Conservation (phyloP, 2,113 vertebrate species). For the Phocoena sinus region DNA sequence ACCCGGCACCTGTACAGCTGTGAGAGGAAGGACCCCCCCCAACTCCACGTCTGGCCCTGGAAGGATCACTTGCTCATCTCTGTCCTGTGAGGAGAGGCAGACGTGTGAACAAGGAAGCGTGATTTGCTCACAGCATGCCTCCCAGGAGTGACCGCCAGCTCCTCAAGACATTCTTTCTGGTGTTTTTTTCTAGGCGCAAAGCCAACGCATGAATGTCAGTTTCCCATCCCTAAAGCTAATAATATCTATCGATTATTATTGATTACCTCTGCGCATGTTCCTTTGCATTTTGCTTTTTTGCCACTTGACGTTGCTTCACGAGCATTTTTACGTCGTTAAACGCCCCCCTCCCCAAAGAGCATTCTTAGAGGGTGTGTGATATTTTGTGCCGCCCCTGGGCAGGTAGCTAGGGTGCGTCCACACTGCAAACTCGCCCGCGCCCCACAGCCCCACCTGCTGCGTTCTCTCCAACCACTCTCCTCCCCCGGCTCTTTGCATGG, state of each 20-base stretch:
- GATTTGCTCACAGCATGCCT: accelerated
- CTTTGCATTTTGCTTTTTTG: neutral
- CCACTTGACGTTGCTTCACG: neutral
- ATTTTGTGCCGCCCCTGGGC: neutral
- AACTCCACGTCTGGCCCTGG: accelerated
- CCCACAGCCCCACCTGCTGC: neutral
- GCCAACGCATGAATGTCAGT: neutral
- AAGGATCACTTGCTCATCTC: neutral
- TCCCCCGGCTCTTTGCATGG: neutral
- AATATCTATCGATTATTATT: accelerated
- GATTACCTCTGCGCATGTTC: accelerated
- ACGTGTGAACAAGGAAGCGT: neutral
- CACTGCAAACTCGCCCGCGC: neutral
- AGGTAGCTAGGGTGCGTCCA: neutral
- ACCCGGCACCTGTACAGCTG: neutral
- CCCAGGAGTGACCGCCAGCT: neutral
- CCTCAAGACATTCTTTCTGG: neutral
- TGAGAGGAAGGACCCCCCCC: no score
- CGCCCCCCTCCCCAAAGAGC: neutral
- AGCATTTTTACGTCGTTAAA: neutral
- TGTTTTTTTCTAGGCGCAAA: neutral
- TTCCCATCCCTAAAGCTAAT: neutral
- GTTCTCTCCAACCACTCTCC: neutral
- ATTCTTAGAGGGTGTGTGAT: neutral
- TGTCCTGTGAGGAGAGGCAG: neutral